These are phyloP conservation scores for Apamea crenata DNA, from an alignment of 2,888 invertebrate species.

Conservation along the genomic window DNA sequence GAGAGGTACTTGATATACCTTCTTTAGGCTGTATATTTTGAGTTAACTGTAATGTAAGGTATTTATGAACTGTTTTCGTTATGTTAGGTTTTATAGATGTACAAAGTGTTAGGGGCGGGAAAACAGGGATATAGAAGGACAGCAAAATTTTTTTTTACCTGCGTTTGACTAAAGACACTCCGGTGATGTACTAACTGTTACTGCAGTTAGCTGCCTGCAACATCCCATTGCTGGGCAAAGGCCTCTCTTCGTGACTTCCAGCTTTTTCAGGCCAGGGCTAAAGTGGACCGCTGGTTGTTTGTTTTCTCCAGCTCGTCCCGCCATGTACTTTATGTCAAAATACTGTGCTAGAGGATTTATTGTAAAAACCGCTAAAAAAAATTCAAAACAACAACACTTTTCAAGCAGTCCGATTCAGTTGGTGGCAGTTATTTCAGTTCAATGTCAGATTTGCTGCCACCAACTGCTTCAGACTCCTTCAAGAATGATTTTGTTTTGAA, in stretches of 20 bases:
- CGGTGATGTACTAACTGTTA: no score
- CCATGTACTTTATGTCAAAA: background rate
- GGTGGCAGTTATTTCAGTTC: no score
- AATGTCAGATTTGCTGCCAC: no score
- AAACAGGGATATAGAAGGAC: background rate
- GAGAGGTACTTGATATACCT: conserved; percentile 25
- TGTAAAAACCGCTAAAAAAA: background rate
- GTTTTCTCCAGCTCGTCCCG: no score
- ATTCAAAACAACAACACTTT: background rate
- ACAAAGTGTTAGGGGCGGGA: no score
- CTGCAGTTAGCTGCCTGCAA: no score
- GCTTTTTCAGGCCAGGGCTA: no score
- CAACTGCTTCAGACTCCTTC: background rate
- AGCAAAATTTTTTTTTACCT: background rate
- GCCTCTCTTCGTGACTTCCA: no score
- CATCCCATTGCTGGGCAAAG: no score
- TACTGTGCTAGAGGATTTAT: background rate
- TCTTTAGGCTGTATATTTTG: conserved; percentile 17
- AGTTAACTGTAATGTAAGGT: conserved; percentile 30
- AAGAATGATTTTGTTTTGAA: background rate
- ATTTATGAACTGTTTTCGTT: conserved; percentile 17
- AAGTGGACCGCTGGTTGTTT: no score
- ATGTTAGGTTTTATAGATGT: background rate
- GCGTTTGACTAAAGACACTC: background rate
- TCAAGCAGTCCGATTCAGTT: no score